phyloP scores from a whole-genome alignment of 2,888 invertebrate genomes.

The Drosophila paranaensis region DNA sequence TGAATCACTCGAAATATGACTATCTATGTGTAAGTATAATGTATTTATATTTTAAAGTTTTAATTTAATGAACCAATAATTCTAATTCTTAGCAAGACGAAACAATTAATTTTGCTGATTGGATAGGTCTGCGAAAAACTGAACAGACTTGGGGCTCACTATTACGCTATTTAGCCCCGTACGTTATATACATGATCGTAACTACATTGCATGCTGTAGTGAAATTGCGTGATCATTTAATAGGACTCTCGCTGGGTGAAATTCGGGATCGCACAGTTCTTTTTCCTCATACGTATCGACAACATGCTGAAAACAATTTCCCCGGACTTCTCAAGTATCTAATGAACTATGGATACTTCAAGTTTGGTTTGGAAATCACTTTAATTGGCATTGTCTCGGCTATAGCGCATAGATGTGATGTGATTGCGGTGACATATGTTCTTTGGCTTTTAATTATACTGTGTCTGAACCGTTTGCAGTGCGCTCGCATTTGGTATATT shows the following conservation, averaged over 20 bases:
- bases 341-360: slow-evolving; percentile 97
- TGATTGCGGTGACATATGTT: slow-evolving; percentile 94
- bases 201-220: slow-evolving; percentile 95
- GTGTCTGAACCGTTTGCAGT: slow-evolving; percentile 87
- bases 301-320: slow-evolving; percentile 94
- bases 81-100: slow-evolving; percentile 35
- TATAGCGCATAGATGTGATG: slow-evolving; percentile 95
- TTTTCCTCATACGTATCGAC: slow-evolving; percentile 92
- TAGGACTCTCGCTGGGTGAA: slow-evolving; percentile 85
- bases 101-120: slow-evolving; percentile 88
- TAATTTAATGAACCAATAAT: background rate
- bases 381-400: slow-evolving; percentile 93
- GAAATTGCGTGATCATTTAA: slow-evolving; percentile 90
- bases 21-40: slow-evolving; percentile 89
- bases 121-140: slow-evolving; percentile 93
- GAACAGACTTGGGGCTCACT: slow-evolving; percentile 85
- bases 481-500: slow-evolving; percentile 92
- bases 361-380: slow-evolving; percentile 97
- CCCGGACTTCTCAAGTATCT: slow-evolving; percentile 93
- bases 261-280: slow-evolving; percentile 87
- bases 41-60: background rate
- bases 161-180: slow-evolving; percentile 89
- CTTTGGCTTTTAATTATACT: slow-evolving; percentile 92
- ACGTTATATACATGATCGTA: slow-evolving; percentile 92
- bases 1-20: slow-evolving; percentile 90